phyloP scores from a whole-genome alignment of 2,797 vertebrate genomes.

The Petrocephalus sullivani region DNA sequence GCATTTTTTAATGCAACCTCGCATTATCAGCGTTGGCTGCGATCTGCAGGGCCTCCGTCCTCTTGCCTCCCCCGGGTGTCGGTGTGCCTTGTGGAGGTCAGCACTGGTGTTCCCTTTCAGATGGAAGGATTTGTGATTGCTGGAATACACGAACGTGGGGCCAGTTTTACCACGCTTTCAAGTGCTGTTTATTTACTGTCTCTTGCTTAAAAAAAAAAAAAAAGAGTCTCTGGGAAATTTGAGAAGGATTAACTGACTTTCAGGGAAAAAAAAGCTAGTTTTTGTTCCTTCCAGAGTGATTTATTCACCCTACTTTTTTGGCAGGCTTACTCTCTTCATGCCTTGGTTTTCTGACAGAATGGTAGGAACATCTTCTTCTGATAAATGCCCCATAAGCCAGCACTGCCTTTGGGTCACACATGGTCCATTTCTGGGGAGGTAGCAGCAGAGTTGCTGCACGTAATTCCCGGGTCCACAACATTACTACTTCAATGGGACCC shows the following conservation, averaged over 20 bases:
- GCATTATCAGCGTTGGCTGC: constrained; percentile 33
- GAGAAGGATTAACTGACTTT: not conserved
- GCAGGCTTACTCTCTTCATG: no score
- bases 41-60: constrained; percentile 16
- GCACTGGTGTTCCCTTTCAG: not conserved
- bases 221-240: not conserved
- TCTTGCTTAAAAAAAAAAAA: not conserved
- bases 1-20: constrained; percentile 18
- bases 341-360: no score
- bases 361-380: not conserved
- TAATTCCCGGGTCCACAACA: not conserved
- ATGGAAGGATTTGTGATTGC: not conserved
- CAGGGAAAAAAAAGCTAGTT: not conserved
- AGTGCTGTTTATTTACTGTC: not conserved
- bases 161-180: not conserved
- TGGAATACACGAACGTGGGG: not conserved
- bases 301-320: not conserved
- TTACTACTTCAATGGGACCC: not conserved
- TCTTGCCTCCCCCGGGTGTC: constrained; percentile 3
- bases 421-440: not conserved
- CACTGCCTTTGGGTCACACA: not conserved
- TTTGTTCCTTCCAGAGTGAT: not conserved
- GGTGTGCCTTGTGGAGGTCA: not conserved
- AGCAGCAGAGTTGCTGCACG: not conserved
- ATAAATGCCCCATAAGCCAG: not conserved